A percentile compares a stretch with the other conserved stretches of the same genome.
phyloP scores from a whole-genome alignment of 2,888 invertebrate species.

The Molorchus minor region DNA sequence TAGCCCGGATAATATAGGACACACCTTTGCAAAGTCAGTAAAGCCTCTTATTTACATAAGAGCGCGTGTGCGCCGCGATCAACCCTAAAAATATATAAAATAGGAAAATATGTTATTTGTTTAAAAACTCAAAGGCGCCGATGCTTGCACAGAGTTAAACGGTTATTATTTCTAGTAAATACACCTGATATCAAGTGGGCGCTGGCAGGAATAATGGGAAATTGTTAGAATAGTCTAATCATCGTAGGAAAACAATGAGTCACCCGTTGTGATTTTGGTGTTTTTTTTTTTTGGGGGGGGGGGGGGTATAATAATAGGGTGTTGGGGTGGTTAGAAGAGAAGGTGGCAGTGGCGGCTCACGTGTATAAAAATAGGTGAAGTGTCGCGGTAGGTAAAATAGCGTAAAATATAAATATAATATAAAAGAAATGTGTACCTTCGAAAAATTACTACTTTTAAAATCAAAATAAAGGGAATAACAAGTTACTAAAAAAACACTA shows the following conservation, averaged over 20 bases:
- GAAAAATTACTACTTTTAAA: too few species aligned
- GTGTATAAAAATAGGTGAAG: too few species aligned
- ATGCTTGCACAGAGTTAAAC: constrained; percentile 21
- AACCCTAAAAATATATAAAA: constrained; percentile 26
- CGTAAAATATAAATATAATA: too few species aligned
- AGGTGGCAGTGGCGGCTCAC: too few species aligned
- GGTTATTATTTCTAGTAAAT: constrained; percentile 23
- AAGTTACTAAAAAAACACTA: too few species aligned
- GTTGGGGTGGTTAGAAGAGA: too few species aligned
- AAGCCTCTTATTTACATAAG: constrained; percentile 19
- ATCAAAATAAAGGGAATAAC: too few species aligned
- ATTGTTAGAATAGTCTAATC: constrained; percentile 11
- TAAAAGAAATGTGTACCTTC: too few species aligned
- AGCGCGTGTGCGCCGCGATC: constrained; percentile 22
- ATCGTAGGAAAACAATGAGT: background rate
- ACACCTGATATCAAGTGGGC: constrained; percentile 21
- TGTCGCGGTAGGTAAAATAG: too few species aligned
- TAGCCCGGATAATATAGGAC: constrained; percentile 50
- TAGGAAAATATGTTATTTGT: constrained; percentile 15
- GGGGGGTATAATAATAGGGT: too few species aligned
- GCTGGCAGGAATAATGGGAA: constrained; percentile 18
- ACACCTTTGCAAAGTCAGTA: constrained; percentile 36
- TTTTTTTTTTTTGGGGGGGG: background rate
- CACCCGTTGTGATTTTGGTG: constrained; percentile 5
- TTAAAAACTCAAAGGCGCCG: constrained; percentile 24